These are phyloP conservation scores for Patella depressa DNA, from an alignment of 2,888 invertebrate genomes.

Conservation along the genomic window DNA sequence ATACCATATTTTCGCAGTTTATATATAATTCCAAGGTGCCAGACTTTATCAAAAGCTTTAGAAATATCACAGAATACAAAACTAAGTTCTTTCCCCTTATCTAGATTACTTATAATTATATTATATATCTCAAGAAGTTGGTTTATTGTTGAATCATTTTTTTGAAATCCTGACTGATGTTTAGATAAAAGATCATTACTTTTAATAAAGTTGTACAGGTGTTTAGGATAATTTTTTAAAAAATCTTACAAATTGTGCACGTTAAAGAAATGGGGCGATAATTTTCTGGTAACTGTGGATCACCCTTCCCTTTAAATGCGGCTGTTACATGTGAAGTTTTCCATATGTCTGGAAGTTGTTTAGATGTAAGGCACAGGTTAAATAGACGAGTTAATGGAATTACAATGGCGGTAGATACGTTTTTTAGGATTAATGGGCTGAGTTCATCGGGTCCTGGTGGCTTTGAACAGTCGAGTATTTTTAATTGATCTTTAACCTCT, in stretches of 20 bases:
- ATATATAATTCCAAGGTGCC: conserved; percentile 9
- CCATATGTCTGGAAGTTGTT: background rate
- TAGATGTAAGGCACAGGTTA: background rate
- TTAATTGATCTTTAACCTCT: background rate
- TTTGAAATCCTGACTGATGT: background rate
- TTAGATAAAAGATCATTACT: background rate
- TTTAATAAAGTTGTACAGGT: background rate
- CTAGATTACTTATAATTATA: background rate
- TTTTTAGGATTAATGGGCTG: background rate
- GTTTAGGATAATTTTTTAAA: background rate
- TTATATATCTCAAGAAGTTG: no score
- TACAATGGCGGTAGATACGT: background rate
- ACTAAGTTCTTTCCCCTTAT: background rate
- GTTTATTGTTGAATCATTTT: background rate
- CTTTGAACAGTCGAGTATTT: background rate
- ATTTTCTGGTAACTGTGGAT: background rate
- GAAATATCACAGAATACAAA: conserved; percentile 17
- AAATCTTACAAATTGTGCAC: background rate
- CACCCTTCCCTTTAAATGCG: background rate
- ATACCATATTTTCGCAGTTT: conserved; percentile 12
- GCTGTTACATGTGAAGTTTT: background rate
- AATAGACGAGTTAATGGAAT: background rate
- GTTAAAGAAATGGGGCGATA: background rate
- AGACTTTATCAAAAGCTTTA: conserved; percentile 21
- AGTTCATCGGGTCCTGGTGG: background rate